Conservation (phyloP, 2,888 invertebrate genomes). For the Cybosia mesomella region DNA sequence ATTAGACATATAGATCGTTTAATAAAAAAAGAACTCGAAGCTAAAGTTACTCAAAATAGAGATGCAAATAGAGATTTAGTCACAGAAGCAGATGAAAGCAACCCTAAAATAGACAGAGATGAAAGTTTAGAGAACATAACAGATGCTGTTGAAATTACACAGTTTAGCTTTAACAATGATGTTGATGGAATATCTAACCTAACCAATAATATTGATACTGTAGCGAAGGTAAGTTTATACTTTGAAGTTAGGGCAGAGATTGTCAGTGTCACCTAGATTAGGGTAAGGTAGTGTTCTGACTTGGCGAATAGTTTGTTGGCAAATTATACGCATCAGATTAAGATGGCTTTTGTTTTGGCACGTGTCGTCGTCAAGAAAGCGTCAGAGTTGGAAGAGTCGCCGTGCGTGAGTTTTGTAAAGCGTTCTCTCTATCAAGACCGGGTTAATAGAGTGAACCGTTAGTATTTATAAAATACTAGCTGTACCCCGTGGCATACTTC, state of each 20-base stretch:
- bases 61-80: neutral
- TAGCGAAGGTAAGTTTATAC: slow-evolving; percentile 40
- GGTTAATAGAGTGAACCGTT: no score
- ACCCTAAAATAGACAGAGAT: slow-evolving; percentile 8
- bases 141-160: slow-evolving; percentile 41
- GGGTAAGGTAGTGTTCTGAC: neutral
- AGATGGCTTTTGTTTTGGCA: no score
- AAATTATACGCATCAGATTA: neutral
- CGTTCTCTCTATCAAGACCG: no score
- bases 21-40: slow-evolving; percentile 9
- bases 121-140: slow-evolving; percentile 37
- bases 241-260: neutral
- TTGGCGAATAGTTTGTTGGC: slow-evolving; percentile 1
- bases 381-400: no score
- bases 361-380: no score
- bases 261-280: slow-evolving; percentile 6
- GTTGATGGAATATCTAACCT: slow-evolving; percentile 55
- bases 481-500: no score
- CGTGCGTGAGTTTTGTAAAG: no score
- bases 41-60: neutral
- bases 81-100: neutral
- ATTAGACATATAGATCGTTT: slow-evolving; percentile 10
- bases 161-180: slow-evolving; percentile 57
- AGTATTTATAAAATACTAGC: no score
- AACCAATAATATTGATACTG: slow-evolving; percentile 46